These are phyloP conservation scores for Gallinago media DNA, from an alignment of 2,113 vertebrate species.

Conservation along the genomic window DNA sequence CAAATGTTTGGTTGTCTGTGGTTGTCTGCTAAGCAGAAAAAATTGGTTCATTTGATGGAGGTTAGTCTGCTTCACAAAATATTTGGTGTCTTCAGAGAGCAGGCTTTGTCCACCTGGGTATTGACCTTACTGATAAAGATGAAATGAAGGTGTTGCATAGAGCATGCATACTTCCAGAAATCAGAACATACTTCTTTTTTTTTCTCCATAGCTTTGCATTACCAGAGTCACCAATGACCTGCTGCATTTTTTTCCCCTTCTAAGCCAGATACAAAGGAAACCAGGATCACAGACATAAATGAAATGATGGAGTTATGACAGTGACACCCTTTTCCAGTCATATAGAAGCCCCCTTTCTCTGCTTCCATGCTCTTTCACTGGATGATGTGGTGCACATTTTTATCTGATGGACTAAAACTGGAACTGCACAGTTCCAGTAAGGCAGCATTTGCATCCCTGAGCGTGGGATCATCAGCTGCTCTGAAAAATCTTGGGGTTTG, in stretches of 20 bases:
- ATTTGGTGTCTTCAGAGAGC: neutral
- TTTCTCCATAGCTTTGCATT: neutral
- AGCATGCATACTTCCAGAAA: neutral
- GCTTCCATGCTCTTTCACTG: neutral
- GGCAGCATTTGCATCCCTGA: neutral
- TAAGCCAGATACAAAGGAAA: neutral
- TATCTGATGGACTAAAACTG: neutral
- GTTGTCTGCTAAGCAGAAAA: neutral
- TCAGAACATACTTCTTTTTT: neutral
- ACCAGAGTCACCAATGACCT: neutral
- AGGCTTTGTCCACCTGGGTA: neutral
- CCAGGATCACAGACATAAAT: neutral
- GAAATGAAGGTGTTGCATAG: neutral
- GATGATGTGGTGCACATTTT: neutral
- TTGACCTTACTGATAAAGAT: neutral
- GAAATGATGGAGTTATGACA: neutral
- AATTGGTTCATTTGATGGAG: neutral
- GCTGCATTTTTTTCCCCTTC: neutral
- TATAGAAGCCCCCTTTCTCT: neutral
- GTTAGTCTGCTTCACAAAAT: neutral
- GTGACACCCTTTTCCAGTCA: neutral
- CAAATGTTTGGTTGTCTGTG: neutral
- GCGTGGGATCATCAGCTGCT: neutral
- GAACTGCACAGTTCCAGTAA: neutral
- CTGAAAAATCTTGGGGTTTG: rapidly evolving